These are phyloP conservation scores for Drosophila setosimentum DNA, from an alignment of 2,888 invertebrate species.

Conservation along the genomic window DNA sequence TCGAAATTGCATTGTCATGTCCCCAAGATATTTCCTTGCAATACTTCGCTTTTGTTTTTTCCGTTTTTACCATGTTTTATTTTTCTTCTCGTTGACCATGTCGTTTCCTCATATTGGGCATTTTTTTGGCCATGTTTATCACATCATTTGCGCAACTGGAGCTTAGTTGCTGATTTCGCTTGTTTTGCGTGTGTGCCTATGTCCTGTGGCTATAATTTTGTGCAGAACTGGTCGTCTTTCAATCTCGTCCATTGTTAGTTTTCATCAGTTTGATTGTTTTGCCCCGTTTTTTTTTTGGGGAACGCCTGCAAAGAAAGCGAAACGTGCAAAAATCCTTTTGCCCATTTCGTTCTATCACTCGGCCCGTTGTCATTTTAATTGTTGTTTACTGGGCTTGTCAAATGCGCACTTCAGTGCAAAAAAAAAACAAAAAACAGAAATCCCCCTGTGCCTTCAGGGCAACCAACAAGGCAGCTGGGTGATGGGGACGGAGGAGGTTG, in stretches of 20 bases:
- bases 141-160: conserved; percentile 34
- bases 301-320: conserved; percentile 43
- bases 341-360: conserved; percentile 49
- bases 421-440: conserved; percentile 15
- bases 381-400: conserved; percentile 82
- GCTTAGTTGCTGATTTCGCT: conserved; percentile 30
- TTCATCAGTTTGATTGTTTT: conserved; percentile 64
- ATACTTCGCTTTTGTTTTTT: conserved; percentile 14
- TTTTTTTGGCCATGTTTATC: conserved; percentile 36
- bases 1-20: conserved; percentile 76
- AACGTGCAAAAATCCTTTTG: conserved; percentile 62
- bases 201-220: conserved; percentile 77
- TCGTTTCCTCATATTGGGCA: conserved; percentile 14
- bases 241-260: conserved; percentile 54
- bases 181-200: conserved; percentile 24
- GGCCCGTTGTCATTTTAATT: conserved; percentile 81
- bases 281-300: conserved; percentile 7
- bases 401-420: conserved; percentile 71
- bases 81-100: background rate
- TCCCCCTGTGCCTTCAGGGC: conserved; percentile 24
- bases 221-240: conserved; percentile 22
- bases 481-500: background rate
- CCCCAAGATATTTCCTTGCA: conserved; percentile 70
- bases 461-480: conserved; percentile 7
- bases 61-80: background rate